Evolutionary conservation across 2,888 invertebrate species (phyloP).

Genomic region (Eupeodes luniger): DNA sequence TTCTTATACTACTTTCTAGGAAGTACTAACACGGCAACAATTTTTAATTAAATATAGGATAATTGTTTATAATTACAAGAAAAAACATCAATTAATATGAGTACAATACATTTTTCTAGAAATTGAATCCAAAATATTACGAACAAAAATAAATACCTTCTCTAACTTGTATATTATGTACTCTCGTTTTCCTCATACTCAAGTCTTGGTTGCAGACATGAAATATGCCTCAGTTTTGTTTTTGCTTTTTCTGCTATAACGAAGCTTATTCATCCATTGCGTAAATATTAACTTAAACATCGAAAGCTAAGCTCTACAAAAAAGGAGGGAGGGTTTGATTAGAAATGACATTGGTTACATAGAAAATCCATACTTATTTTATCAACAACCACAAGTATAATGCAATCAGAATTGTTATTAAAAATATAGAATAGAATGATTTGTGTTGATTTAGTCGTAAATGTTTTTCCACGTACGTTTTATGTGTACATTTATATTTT

Average conservation of each 20-base stretch:
- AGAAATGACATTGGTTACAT: not conserved
- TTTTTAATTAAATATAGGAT: not conserved
- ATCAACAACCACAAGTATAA: not conserved
- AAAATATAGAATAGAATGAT: not conserved
- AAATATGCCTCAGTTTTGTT: constrained; percentile 4
- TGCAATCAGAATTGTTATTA: not conserved
- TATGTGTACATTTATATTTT: no score
- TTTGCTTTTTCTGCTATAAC: not conserved
- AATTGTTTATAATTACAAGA: no score
- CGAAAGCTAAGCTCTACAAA: constrained; percentile 23
- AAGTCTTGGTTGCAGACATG: not conserved
- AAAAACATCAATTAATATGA: no score
- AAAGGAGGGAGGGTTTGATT: constrained; percentile 43
- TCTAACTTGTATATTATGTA: not conserved
- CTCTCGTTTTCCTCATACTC: not conserved
- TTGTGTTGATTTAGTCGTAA: no score
- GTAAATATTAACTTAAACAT: constrained; percentile 43
- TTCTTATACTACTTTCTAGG: not conserved
- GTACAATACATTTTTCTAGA: no score
- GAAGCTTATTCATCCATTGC: constrained; percentile 41
- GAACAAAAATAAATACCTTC: not conserved
- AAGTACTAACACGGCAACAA: not conserved
- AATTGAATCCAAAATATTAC: no score
- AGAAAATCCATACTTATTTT: not conserved
- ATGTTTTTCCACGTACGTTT: no score